Base-by-base conservation (phyloP, 2,888 invertebrate species). In the Cybosia mesomella region DNA sequence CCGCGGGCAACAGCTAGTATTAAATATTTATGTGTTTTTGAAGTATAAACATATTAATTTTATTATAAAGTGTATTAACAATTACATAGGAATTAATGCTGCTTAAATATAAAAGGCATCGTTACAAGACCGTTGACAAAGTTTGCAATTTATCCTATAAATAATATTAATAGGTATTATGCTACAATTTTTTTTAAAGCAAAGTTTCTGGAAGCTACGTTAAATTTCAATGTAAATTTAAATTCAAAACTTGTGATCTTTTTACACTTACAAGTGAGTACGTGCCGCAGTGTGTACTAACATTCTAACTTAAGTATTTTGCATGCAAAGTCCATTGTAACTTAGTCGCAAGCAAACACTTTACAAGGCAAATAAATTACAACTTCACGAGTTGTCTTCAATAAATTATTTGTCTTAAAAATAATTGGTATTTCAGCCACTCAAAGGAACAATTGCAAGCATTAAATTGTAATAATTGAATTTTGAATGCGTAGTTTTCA, bases 401-500 rank as follows among this genome's bases (percentile, higher is more conserved):
- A 54, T 15, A 1, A 3, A 24, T 11, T 24, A 55, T 4, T 13
- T 28, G 2, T 49, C 9, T 11, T 18, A 49, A 49, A 55, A 24
- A 24, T 24, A 55, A 55, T 55, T 55, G 55, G 24, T 55, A 55
- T 32, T 32, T 7, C n/a, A 49, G 24, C 2, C 11, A 22, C 54
- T 21, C 54, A 54, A 22, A 49, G n/a, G 9, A 49, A 59, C 4
- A 18, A 9, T 39, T n/a, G n/a, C 24, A 43, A 28, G 1, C 9
- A 61, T 28, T 32, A 62, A 32, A 32, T 53, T 8, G n/a, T 34
- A 61, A 49, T 5, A 18, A 2, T 63, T 22, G 28, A 54, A 32
- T 62, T 32, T 28, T 34, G 28, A 62, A 54, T 62, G 22, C 13
- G 1, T 58, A 58, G 32, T 64, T 66, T 70, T 64, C 32, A 68